These are phyloP conservation scores for Distichodus sexfasciatus DNA, from an alignment of 2,797 vertebrate species.

Conservation along the genomic window DNA sequence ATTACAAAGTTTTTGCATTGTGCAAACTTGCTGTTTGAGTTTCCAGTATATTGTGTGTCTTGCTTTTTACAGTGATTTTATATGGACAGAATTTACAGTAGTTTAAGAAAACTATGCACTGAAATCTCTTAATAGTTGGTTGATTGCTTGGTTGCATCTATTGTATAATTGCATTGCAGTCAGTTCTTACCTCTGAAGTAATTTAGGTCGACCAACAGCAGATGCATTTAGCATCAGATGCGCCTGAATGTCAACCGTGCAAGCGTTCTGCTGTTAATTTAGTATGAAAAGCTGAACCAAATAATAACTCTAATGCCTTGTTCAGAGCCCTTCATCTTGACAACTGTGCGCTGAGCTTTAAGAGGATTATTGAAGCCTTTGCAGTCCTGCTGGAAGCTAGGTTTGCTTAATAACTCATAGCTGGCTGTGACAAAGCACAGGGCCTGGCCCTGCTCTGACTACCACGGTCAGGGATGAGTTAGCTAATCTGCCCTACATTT, in stretches of 20 bases:
- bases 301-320: constrained; percentile 1
- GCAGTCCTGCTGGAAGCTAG: constrained; percentile 17
- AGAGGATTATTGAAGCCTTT: constrained; percentile 4
- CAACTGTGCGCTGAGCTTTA: constrained; percentile 13
- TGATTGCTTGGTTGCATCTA: too few relatives aligned
- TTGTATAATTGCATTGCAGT: too few relatives aligned
- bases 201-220: too few relatives aligned
- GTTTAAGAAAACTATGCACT: too few relatives aligned
- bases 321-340: constrained; percentile 10
- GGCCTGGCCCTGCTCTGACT: constrained; percentile 5
- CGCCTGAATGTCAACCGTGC: background rate
- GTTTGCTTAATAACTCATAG: constrained; percentile 25
- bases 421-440: constrained; percentile 4
- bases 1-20: too few relatives aligned
- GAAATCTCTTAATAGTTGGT: too few relatives aligned
- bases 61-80: too few relatives aligned
- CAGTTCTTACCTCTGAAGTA: too few relatives aligned
- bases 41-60: too few relatives aligned
- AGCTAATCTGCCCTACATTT: constrained; percentile 29
- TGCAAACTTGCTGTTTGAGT: too few relatives aligned
- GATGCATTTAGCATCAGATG: background rate
- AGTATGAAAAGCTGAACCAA: background rate
- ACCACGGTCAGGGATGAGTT: background rate
- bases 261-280: background rate
- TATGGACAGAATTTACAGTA: too few relatives aligned